phyloP scores from a whole-genome alignment of 1,140 invertebrate species.

The Pemphigus obesinymphae region DNA sequence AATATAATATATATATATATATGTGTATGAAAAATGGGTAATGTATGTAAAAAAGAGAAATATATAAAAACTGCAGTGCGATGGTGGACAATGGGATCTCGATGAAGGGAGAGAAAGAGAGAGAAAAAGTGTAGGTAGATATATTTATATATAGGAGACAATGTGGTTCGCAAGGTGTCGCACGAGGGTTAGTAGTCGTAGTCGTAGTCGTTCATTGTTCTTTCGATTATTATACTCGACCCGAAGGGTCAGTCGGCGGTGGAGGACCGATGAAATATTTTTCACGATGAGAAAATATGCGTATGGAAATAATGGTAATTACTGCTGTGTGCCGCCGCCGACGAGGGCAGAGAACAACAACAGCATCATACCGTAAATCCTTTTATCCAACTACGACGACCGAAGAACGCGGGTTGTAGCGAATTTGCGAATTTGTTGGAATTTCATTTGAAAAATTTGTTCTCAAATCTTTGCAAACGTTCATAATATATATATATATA shows the following conservation, averaged over 20 bases:
- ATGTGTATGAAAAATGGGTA: background rate
- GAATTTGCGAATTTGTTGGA: background rate
- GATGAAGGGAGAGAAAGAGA: background rate
- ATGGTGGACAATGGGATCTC: conserved; percentile 17
- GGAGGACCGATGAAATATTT: conserved; percentile 17
- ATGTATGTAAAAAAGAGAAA: conserved; percentile 14
- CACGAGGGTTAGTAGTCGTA: background rate
- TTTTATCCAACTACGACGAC: background rate
- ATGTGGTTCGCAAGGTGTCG: conserved; percentile 38
- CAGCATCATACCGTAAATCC: background rate
- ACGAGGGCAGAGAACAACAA: background rate
- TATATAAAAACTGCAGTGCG: background rate
- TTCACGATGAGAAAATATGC: conserved; percentile 21
- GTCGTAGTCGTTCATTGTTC: conserved; percentile 26
- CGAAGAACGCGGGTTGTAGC: background rate
- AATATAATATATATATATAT: background rate
- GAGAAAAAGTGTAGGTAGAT: too few relatives aligned
- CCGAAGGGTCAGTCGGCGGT: conserved; percentile 22
- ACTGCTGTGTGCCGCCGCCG: background rate
- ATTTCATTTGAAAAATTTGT: background rate
- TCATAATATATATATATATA: too few relatives aligned
- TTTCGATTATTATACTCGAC: conserved; percentile 28
- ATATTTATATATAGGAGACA: background rate
- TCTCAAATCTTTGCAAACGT: too few relatives aligned
- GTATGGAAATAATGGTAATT: conserved; percentile 38